A percentile compares a stretch with the other conserved stretches of the same genome.
Evolutionary conservation across 2,113 vertebrate species (phyloP).

Genomic region (Nesospiza acunhae): DNA sequence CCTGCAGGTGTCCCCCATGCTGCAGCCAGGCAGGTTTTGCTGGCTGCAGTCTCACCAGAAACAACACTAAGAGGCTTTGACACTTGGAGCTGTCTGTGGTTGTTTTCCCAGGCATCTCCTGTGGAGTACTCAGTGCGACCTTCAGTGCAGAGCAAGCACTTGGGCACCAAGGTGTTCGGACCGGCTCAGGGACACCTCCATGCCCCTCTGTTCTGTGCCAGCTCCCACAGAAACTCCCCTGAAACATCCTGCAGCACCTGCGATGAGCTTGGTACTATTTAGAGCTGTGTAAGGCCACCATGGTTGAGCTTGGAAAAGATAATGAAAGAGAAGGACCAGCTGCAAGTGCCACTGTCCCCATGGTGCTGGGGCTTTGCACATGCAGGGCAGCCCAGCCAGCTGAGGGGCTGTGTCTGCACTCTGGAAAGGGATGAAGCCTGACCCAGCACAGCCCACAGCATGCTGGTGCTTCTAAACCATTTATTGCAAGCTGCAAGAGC

Average conservation of each 20-base stretch:
- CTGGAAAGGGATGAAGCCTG: background rate
- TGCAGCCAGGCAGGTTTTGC: background rate
- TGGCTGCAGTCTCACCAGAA: background rate
- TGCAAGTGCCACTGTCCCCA: background rate
- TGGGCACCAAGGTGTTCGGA: background rate
- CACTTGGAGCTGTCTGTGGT: background rate
- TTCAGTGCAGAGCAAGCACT: too few relatives aligned
- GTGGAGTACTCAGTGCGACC: accelerated
- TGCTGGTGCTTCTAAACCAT: background rate
- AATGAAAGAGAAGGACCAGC: background rate
- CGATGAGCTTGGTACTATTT: background rate
- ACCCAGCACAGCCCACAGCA: background rate
- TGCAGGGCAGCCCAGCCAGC: background rate
- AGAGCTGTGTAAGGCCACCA: background rate
- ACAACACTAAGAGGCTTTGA: background rate
- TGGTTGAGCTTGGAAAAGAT: background rate
- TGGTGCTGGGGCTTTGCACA: accelerated
- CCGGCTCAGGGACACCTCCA: too few relatives aligned
- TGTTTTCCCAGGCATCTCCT: background rate
- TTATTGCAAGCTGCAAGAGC: background rate
- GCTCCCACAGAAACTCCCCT: background rate
- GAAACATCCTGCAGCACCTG: background rate
- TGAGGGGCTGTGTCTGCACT: background rate
- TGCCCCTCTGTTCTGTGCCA: background rate
- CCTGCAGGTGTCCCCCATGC: background rate